A percentile compares a stretch with the other conserved stretches of the same genome.
Conservation (phyloP, 35 echinoderm and acorn worm genomes). For the Amphiura filiformis region DNA sequence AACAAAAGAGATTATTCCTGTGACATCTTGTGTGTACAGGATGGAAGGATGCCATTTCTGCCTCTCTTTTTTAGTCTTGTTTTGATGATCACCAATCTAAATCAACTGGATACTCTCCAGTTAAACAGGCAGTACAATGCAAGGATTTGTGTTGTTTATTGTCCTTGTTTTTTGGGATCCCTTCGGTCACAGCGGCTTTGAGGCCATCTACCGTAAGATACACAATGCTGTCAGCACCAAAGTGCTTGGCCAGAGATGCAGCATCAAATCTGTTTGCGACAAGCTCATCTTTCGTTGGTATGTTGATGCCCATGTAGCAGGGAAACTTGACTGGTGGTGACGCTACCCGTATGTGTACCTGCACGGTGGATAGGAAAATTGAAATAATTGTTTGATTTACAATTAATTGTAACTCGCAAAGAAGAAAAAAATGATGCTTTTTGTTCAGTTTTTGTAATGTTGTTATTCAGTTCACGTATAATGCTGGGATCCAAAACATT, state of each 20-base stretch:
- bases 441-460: too few species aligned
- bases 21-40: too few species aligned
- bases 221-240: constrained; percentile 84
- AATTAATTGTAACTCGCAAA: too few species aligned
- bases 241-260: constrained; percentile 64
- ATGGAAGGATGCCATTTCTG: too few species aligned
- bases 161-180: constrained; percentile 53
- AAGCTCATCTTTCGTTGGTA: constrained; percentile 92
- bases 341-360: constrained; percentile 97
- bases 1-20: too few species aligned
- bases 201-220: constrained; percentile 89
- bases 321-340: constrained; percentile 92
- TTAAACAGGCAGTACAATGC: constrained; percentile 93
- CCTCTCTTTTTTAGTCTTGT: too few species aligned
- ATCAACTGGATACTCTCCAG: constrained; percentile 81
- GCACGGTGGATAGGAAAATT: background rate
- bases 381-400: background rate
- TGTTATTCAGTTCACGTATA: too few species aligned
- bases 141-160: constrained; percentile 29
- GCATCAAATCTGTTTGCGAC: constrained; percentile 72
- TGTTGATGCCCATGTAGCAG: constrained; percentile 99
- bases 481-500: too few species aligned
- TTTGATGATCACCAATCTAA: constrained; percentile 90
- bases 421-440: too few species aligned
- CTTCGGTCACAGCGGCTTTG: constrained; percentile 63